A percentile compares a stretch with the other conserved stretches of the same genome.
Evolutionary conservation across 1,140 invertebrate genomes (phyloP).

Genomic region (Delia radicum): DNA sequence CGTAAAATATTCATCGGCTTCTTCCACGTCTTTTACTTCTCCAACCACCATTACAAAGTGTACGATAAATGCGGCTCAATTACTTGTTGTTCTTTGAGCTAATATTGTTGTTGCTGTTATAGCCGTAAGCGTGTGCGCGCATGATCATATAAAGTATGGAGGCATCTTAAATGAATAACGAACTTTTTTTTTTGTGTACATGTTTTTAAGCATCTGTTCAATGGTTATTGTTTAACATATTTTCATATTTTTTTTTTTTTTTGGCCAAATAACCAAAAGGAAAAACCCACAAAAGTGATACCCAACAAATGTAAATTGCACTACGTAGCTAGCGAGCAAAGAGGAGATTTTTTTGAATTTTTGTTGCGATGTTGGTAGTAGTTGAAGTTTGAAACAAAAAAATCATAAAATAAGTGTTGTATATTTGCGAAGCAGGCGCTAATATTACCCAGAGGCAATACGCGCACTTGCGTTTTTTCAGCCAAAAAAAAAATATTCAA

Average conservation of each 20-base stretch:
- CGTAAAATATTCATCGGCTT: no score
- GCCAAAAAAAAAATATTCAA: not conserved
- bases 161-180: not conserved
- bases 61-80: not conserved
- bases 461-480: conserved; percentile 15
- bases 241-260: not conserved
- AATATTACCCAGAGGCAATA: conserved; percentile 17
- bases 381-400: not conserved
- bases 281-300: no score
- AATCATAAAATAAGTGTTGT: conserved; percentile 4
- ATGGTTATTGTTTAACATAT: not conserved
- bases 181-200: not conserved
- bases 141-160: not conserved
- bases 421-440: conserved; percentile 23
- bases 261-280: not conserved
- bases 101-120: not conserved
- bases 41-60: not conserved
- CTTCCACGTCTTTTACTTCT: not conserved
- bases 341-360: not conserved
- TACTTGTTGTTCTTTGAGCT: conserved; percentile 7
- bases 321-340: no score
- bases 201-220: not conserved
- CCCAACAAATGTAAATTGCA: no score
- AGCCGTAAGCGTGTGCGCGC: conserved; percentile 6
- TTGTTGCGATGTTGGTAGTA: not conserved